Conservation (phyloP, 2,888 invertebrate genomes). For the Tiliacea citrago region DNA sequence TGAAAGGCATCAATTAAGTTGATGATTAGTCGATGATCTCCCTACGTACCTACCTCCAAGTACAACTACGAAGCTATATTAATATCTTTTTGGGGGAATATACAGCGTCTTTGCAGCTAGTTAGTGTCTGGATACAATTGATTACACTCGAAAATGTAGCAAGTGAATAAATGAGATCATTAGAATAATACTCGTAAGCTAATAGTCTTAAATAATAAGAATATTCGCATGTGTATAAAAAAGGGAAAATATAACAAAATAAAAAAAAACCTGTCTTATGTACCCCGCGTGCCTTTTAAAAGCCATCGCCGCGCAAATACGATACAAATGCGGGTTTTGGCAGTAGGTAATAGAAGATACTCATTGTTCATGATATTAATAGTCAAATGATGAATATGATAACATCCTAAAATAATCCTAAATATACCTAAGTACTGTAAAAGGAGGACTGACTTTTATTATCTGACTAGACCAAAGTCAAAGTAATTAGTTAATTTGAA, state of each 20-base stretch:
- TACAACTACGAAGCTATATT: conserved; percentile 6
- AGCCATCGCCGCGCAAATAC: no score
- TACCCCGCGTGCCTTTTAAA: no score
- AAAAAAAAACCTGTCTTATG: no score
- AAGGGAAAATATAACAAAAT: no score
- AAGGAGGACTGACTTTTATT: not conserved
- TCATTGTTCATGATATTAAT: not conserved
- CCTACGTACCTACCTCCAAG: not conserved
- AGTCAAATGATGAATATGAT: not conserved
- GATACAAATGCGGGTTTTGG: no score
- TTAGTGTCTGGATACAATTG: not conserved
- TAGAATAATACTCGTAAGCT: not conserved
- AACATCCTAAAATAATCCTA: not conserved
- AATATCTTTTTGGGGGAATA: conserved; percentile 4
- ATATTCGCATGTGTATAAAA: no score
- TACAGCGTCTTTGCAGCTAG: not conserved
- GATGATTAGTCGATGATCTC: conserved; percentile 51
- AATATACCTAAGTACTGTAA: not conserved
- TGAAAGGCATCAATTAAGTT: conserved; percentile 55
- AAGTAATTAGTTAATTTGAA: conserved; percentile 13
- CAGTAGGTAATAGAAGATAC: not conserved
- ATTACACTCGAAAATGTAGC: not conserved
- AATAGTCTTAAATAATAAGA: no score
- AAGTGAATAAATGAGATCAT: not conserved
- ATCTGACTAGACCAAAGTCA: not conserved